phyloP scores from a whole-genome alignment of 2,797 vertebrate species.

The Sebastes kiyomatsui region DNA sequence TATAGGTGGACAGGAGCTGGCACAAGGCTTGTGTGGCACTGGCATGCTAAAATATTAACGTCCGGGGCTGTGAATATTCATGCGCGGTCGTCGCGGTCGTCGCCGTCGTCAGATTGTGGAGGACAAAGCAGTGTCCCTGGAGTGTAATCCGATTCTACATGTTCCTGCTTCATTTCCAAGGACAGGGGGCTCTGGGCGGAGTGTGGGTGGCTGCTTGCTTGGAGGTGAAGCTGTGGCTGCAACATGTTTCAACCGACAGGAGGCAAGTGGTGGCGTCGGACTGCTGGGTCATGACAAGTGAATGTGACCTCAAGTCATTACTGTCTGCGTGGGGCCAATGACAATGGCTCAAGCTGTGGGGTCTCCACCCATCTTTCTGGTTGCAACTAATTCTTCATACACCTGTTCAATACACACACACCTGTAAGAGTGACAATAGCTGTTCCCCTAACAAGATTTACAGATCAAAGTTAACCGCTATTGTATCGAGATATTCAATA shows the following conservation, averaged over 20 bases:
- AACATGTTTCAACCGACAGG: slow-evolving; percentile 56
- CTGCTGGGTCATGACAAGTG: slow-evolving; percentile 51
- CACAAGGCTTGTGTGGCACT: slow-evolving; percentile 37
- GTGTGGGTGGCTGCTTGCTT: slow-evolving; percentile 17
- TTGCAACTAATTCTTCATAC: background rate
- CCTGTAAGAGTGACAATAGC: background rate
- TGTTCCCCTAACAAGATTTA: background rate
- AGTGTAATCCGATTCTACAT: slow-evolving; percentile 75
- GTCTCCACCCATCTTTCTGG: slow-evolving; percentile 1
- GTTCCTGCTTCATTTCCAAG: slow-evolving; percentile 74
- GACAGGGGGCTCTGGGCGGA: slow-evolving; percentile 49
- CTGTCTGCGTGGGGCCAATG: slow-evolving; percentile 30
- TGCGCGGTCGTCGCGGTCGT: slow-evolving; percentile 42
- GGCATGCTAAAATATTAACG: slow-evolving; percentile 82
- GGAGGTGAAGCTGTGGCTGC: slow-evolving; percentile 40
- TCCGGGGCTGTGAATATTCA: slow-evolving; percentile 77
- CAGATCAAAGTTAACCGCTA: background rate
- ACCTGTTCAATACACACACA: background rate
- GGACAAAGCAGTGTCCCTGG: slow-evolving; percentile 65
- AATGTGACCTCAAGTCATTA: slow-evolving; percentile 57
- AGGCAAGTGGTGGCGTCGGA: slow-evolving; percentile 38
- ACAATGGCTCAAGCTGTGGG: slow-evolving; percentile 23
- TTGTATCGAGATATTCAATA: background rate
- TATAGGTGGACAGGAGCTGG: slow-evolving; percentile 52
- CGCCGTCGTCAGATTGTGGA: slow-evolving; percentile 66